A percentile compares a stretch with the other conserved stretches of the same genome.
phyloP scores from a whole-genome alignment of 2,888 invertebrate species.

The Torymus texanus region DNA sequence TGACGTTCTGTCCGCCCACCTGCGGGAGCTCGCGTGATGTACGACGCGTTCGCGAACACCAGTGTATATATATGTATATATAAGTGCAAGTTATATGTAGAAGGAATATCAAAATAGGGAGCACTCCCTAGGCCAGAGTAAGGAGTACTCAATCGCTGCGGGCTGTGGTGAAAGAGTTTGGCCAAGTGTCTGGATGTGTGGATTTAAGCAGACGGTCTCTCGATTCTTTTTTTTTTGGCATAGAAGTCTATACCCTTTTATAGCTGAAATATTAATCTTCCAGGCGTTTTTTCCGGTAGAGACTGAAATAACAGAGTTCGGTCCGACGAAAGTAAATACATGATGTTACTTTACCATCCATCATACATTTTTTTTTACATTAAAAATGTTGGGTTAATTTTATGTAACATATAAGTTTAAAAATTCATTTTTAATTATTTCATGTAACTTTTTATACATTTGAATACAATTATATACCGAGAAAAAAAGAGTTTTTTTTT shows the following conservation, averaged over 20 bases:
- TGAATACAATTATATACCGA: too few relatives aligned
- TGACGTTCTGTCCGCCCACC: slow-evolving; percentile 74
- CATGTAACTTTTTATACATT: too few relatives aligned
- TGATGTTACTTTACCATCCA: too few relatives aligned
- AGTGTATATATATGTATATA: background rate
- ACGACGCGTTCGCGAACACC: slow-evolving; percentile 44
- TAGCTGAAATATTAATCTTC: background rate
- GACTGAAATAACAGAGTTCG: too few relatives aligned
- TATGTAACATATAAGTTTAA: too few relatives aligned
- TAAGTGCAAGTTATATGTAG: background rate
- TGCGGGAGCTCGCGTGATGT: slow-evolving; percentile 59
- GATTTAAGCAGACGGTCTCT: background rate
- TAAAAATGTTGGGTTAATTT: too few relatives aligned
- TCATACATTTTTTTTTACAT: too few relatives aligned
- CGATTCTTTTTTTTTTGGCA: background rate
- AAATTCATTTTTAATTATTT: too few relatives aligned
- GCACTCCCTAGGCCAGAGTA: background rate
- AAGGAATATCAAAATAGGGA: slow-evolving; percentile 46
- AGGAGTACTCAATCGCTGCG: slow-evolving; percentile 5
- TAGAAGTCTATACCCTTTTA: too few relatives aligned
- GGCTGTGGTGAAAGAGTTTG: slow-evolving; percentile 8
- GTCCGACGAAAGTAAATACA: too few relatives aligned
- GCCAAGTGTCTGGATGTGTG: slow-evolving; percentile 9
- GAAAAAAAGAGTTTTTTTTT: too few relatives aligned
- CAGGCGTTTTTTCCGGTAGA: too few relatives aligned